phyloP scores from a whole-genome alignment of 1,140 invertebrate species.

The Sweltsa coloradensis region DNA sequence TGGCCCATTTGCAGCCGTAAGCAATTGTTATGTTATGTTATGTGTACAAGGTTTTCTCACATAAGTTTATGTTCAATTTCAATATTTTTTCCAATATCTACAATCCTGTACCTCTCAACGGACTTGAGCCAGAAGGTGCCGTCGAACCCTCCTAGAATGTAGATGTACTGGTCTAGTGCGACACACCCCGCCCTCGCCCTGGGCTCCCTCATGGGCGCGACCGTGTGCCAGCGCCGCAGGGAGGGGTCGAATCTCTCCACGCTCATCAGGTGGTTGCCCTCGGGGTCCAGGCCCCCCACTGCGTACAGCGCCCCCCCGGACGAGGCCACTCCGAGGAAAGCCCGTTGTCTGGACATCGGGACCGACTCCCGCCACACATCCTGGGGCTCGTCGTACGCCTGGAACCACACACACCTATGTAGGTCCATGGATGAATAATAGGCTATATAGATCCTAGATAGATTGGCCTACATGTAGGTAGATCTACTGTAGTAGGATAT shows the following conservation, averaged over 20 bases:
- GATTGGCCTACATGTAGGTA: too few relatives aligned
- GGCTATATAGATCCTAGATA: too few relatives aligned
- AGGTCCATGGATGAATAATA: neutral
- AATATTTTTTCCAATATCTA: too few relatives aligned
- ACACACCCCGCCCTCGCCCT: slow-evolving; percentile 23
- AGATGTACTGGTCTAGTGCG: slow-evolving; percentile 23
- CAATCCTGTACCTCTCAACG: slow-evolving; percentile 27
- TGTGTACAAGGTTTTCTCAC: too few relatives aligned
- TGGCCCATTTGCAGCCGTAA: too few relatives aligned
- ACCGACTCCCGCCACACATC: slow-evolving; percentile 20
- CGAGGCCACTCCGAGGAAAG: slow-evolving; percentile 20
- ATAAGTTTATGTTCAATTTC: too few relatives aligned
- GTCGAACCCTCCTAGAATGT: slow-evolving; percentile 25
- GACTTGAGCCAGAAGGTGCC: slow-evolving; percentile 23
- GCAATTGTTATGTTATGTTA: too few relatives aligned
- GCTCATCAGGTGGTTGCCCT: slow-evolving; percentile 17
- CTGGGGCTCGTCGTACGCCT: slow-evolving; percentile 21
- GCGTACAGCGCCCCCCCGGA: slow-evolving; percentile 23
- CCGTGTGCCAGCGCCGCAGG: slow-evolving; percentile 18
- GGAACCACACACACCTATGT: neutral
- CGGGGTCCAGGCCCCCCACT: slow-evolving; percentile 21
- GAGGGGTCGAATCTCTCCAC: slow-evolving; percentile 22
- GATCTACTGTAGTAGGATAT: too few relatives aligned
- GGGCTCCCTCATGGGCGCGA: slow-evolving; percentile 23
- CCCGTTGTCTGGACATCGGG: slow-evolving; percentile 20